Percentiles rank a stretch among this genome's conserved stretches.
These are phyloP conservation scores for Mormyrops boulengeri DNA, from an alignment of 2,797 vertebrate genomes.

Conservation along the genomic window DNA sequence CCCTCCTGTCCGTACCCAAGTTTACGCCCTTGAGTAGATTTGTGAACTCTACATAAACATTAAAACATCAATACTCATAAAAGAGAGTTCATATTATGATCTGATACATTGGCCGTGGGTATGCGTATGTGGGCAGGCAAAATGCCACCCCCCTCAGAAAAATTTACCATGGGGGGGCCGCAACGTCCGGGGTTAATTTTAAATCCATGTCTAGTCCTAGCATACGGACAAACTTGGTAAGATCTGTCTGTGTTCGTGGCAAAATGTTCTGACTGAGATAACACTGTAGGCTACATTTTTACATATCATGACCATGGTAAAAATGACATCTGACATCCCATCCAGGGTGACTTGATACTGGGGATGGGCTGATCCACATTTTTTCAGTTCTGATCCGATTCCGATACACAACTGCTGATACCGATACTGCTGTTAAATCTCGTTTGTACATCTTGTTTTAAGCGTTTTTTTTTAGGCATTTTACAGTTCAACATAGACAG, in stretches of 20 bases:
- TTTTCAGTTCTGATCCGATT: no score
- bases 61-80: not conserved
- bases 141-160: not conserved
- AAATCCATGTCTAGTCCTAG: not conserved
- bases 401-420: no score
- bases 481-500: not conserved
- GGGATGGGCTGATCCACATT: no score
- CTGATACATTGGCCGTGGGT: not conserved
- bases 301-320: not conserved
- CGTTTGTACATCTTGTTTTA: no score
- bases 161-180: not conserved
- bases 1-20: not conserved
- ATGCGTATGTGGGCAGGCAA: not conserved
- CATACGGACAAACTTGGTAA: no score
- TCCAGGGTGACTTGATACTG: not conserved
- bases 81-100: not conserved
- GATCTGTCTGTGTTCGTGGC: no score
- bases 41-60: not conserved
- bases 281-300: not conserved
- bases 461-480: no score
- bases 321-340: not conserved
- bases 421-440: no score
- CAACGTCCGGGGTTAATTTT: not conserved
- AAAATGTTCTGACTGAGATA: not conserved
- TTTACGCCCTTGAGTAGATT: not conserved